Percentiles rank a stretch among this genome's conserved stretches.
Evolutionary conservation across 2,888 invertebrate species (phyloP).

Genomic region (Ommatoiulus sabulosus): DNA sequence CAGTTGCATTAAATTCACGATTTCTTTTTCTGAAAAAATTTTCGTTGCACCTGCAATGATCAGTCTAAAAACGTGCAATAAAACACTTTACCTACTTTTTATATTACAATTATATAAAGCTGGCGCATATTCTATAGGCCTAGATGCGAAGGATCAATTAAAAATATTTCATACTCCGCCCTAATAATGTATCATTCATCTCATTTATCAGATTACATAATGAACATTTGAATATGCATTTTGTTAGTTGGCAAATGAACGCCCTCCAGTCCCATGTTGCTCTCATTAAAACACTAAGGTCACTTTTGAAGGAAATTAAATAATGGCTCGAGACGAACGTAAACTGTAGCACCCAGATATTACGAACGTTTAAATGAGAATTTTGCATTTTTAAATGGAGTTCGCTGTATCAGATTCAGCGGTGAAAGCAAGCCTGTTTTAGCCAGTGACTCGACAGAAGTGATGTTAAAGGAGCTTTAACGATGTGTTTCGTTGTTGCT

Average conservation of each 20-base stretch:
- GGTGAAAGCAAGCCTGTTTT: slow-evolving; percentile 13
- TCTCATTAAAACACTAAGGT: slow-evolving; percentile 17
- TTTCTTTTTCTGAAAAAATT: neutral
- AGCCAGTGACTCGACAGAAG: slow-evolving; percentile 37
- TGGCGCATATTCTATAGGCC: neutral
- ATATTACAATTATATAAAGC: neutral
- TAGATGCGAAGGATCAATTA: neutral
- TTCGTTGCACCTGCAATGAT: neutral
- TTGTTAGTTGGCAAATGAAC: neutral
- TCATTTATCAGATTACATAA: slow-evolving; percentile 25
- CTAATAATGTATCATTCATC: slow-evolving; percentile 40
- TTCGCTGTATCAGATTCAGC: neutral
- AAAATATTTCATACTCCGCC: slow-evolving; percentile 41
- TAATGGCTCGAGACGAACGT: neutral
- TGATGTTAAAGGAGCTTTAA: slow-evolving; percentile 14
- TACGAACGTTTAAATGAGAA: neutral
- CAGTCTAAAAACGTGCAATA: slow-evolving; percentile 9
- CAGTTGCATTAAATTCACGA: neutral
- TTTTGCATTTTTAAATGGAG: neutral
- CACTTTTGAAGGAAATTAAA: neutral
- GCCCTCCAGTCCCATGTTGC: slow-evolving; percentile 12
- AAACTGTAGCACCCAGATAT: slow-evolving; percentile 10
- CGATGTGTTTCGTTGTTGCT: slow-evolving; percentile 31
- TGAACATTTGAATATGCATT: slow-evolving; percentile 29
- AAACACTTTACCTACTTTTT: slow-evolving; percentile 4